These are phyloP conservation scores for Enteromius afrohamiltoni DNA, from an alignment of 2,797 vertebrate species.

Conservation along the genomic window DNA sequence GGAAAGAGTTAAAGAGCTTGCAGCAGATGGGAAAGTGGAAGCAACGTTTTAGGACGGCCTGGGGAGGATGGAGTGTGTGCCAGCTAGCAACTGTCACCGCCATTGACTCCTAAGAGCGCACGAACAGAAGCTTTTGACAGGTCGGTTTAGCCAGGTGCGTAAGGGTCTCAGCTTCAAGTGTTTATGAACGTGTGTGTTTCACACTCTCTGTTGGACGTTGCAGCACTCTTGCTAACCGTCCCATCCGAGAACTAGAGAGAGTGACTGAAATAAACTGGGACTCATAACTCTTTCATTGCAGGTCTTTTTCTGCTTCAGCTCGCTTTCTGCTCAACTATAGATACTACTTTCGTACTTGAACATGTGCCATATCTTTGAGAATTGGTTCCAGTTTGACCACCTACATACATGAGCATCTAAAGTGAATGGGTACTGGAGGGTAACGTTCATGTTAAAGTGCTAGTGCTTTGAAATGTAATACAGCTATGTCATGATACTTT, in stretches of 20 bases:
- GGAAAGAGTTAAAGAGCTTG: conserved; percentile 60
- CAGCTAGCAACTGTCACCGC: conserved; percentile 49
- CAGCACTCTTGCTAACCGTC: conserved; percentile 37
- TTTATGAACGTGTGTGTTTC: conserved; percentile 13
- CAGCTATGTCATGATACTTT: background rate
- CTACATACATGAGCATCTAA: background rate
- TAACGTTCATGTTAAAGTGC: background rate
- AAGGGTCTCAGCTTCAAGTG: conserved; percentile 10
- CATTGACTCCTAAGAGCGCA: conserved; percentile 16
- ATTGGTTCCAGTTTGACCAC: background rate
- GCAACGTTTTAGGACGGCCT: conserved; percentile 55
- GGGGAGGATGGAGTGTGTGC: conserved; percentile 36
- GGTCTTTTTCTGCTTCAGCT: conserved; percentile 40
- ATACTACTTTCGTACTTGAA: background rate
- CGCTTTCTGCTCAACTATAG: background rate
- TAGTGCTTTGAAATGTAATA: background rate
- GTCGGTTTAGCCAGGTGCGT: conserved; percentile 49
- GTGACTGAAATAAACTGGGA: conserved; percentile 17
- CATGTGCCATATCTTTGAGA: background rate
- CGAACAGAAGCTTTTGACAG: conserved; percentile 57
- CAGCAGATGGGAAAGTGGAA: conserved; percentile 62
- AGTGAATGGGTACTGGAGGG: background rate
- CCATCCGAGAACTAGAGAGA: conserved; percentile 7
- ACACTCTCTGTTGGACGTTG: conserved; percentile 39
- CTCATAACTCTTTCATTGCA: conserved; percentile 53